These are phyloP conservation scores for Caenorhabditis plicata DNA, from an alignment of 2,888 invertebrate species.

Conservation along the genomic window DNA sequence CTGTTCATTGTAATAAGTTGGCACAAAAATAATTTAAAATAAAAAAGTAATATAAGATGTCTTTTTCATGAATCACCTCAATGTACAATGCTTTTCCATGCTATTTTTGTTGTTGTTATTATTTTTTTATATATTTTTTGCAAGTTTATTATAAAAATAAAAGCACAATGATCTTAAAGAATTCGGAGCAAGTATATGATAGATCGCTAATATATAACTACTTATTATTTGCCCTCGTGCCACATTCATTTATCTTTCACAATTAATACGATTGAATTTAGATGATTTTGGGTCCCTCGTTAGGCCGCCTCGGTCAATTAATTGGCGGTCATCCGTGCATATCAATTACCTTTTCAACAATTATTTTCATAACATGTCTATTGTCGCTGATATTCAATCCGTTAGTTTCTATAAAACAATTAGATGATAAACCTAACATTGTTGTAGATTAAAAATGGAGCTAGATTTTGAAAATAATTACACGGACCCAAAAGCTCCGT, in stretches of 20 bases:
- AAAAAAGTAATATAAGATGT: too few relatives aligned
- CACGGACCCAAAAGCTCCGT: slow-evolving; percentile 36
- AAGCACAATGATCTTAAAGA: too few relatives aligned
- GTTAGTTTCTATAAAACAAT: neutral
- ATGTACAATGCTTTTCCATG: too few relatives aligned
- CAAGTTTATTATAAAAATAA: too few relatives aligned
- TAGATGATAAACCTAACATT: neutral
- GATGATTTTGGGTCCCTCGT: slow-evolving; percentile 30
- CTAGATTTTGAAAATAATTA: slow-evolving; percentile 41
- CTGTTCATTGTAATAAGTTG: too few relatives aligned
- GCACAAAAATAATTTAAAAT: too few relatives aligned
- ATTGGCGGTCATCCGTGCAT: slow-evolving; percentile 19
- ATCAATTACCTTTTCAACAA: slow-evolving; percentile 10
- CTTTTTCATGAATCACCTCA: too few relatives aligned
- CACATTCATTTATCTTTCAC: neutral
- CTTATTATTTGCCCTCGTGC: neutral
- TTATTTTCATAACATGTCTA: neutral
- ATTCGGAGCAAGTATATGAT: too few relatives aligned
- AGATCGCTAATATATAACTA: neutral
- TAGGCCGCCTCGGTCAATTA: slow-evolving; percentile 19
- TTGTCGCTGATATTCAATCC: slow-evolving; percentile 2
- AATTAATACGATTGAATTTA: slow-evolving; percentile 5
- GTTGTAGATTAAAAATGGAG: slow-evolving; percentile 4
- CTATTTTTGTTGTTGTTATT: too few relatives aligned
- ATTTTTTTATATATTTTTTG: too few relatives aligned